phyloP scores from a whole-genome alignment of 2,797 vertebrate species.

The Phoeniculus purpureus region DNA sequence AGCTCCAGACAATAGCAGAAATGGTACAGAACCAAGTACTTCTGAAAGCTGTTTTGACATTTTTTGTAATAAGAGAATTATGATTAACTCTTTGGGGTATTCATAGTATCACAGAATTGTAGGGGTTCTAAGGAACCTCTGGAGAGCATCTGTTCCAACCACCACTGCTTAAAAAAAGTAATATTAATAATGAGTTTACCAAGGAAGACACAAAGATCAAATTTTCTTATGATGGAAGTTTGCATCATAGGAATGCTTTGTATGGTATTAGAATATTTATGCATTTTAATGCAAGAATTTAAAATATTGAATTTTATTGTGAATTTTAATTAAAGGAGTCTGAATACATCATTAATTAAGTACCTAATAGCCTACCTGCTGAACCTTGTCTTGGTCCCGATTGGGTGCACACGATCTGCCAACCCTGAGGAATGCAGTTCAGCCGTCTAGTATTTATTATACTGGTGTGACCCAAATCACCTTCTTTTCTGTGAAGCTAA shows the following conservation, averaged over 20 bases:
- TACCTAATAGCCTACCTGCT: not conserved
- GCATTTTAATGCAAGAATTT: not conserved
- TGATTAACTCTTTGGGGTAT: not conserved
- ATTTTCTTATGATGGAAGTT: not conserved
- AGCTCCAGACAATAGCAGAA: not conserved
- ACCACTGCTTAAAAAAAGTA: not conserved
- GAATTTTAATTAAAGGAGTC: not conserved
- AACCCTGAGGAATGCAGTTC: not conserved
- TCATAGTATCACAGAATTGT: not conserved
- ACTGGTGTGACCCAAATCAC: not conserved
- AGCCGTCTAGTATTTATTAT: not conserved
- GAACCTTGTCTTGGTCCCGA: not conserved
- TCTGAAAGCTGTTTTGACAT: not conserved
- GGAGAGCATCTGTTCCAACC: no score
- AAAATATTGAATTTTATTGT: not conserved
- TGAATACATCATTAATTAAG: not conserved
- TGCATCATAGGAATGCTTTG: not conserved
- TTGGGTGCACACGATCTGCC: not conserved
- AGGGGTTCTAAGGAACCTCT: no score
- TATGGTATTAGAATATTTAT: not conserved
- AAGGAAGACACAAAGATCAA: not conserved
- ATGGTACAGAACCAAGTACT: not conserved
- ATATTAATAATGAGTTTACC: not conserved
- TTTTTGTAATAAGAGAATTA: not conserved
- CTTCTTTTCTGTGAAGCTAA: not conserved